A percentile compares a stretch with the other conserved stretches of the same genome.
Conservation (phyloP, 2,888 invertebrate genomes). For the Minunthozetes semirufus region DNA sequence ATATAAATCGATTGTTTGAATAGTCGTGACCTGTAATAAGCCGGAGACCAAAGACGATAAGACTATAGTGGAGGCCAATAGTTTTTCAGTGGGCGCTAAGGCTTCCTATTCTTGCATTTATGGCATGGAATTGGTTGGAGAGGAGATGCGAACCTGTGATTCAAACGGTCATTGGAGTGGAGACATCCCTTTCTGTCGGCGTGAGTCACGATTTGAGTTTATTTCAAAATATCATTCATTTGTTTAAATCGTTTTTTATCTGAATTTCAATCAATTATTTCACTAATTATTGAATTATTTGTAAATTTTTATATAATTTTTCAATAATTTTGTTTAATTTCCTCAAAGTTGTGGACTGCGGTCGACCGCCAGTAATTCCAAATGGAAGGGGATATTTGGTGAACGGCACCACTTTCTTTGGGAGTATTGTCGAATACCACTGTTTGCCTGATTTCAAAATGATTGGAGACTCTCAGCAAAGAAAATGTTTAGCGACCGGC, state of each 20-base stretch:
- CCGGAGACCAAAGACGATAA: constrained; percentile 41
- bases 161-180: constrained; percentile 76
- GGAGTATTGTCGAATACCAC: constrained; percentile 79
- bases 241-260: neutral
- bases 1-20: neutral
- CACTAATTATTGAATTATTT: no score
- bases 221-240: neutral
- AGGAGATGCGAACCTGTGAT: constrained; percentile 63
- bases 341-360: constrained; percentile 69
- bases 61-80: constrained; percentile 38
- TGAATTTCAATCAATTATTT: neutral
- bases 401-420: constrained; percentile 73
- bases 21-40: constrained; percentile 41
- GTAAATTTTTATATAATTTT: no score
- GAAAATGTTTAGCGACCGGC: constrained; percentile 41
- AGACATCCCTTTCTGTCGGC: constrained; percentile 66
- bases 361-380: constrained; percentile 64
- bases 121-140: constrained; percentile 70
- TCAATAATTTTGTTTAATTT: constrained; percentile 3
- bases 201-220: constrained; percentile 55
- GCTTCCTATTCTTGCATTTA: constrained; percentile 75
- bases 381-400: constrained; percentile 79
- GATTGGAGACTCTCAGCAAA: constrained; percentile 40
- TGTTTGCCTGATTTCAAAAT: constrained; percentile 72
- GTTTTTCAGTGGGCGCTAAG: constrained; percentile 60